phyloP scores from a whole-genome alignment of 2,113 vertebrate genomes.

The Isurus oxyrinchus region DNA sequence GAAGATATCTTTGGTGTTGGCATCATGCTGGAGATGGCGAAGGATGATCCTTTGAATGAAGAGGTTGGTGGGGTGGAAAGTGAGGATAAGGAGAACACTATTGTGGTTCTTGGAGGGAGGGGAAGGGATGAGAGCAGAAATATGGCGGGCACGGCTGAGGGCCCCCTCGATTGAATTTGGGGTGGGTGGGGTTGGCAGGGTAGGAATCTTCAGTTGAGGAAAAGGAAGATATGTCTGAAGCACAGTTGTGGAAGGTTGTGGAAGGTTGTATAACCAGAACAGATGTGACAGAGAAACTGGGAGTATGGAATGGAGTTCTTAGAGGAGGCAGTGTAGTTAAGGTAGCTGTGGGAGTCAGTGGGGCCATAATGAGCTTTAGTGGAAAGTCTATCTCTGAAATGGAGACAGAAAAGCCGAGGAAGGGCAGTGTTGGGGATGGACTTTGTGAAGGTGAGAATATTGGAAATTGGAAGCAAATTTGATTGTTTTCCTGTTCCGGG shows the following conservation, averaged over 20 bases:
- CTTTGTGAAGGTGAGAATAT: neutral
- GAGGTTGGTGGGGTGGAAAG: no score
- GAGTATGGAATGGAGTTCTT: neutral
- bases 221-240: neutral
- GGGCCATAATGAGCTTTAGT: neutral
- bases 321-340: neutral
- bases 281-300: neutral
- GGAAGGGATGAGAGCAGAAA: no score
- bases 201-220: no score
- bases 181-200: no score
- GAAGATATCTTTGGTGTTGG: no score
- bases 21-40: no score
- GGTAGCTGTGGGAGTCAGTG: neutral
- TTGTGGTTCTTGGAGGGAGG: no score
- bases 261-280: neutral
- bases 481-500: neutral
- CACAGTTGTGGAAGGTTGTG: neutral
- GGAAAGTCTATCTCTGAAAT: neutral
- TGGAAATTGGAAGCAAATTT: neutral
- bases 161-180: no score
- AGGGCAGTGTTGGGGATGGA: neutral
- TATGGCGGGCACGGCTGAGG: no score
- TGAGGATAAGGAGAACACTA: no score
- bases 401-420: neutral
- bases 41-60: no score